phyloP scores from a whole-genome alignment of 2,113 vertebrate genomes.

The Monopterus albus region DNA sequence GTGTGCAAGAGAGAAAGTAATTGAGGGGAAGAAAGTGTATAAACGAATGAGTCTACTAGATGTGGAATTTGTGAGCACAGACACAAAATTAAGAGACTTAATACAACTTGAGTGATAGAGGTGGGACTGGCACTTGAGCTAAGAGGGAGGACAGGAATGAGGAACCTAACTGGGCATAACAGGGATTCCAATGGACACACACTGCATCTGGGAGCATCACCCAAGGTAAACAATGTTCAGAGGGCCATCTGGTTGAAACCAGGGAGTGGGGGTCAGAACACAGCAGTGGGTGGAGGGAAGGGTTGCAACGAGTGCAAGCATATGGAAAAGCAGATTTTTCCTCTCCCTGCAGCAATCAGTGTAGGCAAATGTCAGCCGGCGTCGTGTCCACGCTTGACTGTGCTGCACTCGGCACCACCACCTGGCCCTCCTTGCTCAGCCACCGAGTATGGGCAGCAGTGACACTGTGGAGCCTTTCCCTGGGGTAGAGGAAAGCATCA shows the following conservation, averaged over 20 bases:
- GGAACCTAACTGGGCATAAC: conserved; percentile 66
- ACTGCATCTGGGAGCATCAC: conserved; percentile 93
- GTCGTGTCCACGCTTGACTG: conserved; percentile 94
- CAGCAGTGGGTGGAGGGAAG: conserved; percentile 87
- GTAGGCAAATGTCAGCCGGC: conserved; percentile 93
- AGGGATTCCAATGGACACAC: conserved; percentile 77
- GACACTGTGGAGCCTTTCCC: conserved; percentile 90
- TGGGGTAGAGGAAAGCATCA: conserved; percentile 87
- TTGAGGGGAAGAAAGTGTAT: not conserved
- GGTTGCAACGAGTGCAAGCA: conserved; percentile 91
- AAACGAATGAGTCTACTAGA: conserved; percentile 5
- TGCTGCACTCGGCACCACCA: conserved; percentile 94
- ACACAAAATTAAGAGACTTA: conserved; percentile 18
- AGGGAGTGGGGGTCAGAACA: conserved; percentile 72
- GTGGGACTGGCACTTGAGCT: conserved; percentile 47
- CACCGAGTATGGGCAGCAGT: conserved; percentile 94
- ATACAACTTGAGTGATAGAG: conserved; percentile 27
- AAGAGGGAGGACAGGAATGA: conserved; percentile 66
- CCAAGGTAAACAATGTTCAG: conserved; percentile 99
- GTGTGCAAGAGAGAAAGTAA: conserved; percentile 19
- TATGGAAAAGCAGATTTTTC: conserved; percentile 99
- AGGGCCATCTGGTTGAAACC: conserved; percentile 95
- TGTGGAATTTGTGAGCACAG: conserved; percentile 22
- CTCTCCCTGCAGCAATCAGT: conserved; percentile 93
- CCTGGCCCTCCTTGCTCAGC: conserved; percentile 97